Percentiles rank a stretch among this genome's conserved stretches.
phyloP scores from a whole-genome alignment of 2,797 vertebrate species.

The Dermochelys coriacea region DNA sequence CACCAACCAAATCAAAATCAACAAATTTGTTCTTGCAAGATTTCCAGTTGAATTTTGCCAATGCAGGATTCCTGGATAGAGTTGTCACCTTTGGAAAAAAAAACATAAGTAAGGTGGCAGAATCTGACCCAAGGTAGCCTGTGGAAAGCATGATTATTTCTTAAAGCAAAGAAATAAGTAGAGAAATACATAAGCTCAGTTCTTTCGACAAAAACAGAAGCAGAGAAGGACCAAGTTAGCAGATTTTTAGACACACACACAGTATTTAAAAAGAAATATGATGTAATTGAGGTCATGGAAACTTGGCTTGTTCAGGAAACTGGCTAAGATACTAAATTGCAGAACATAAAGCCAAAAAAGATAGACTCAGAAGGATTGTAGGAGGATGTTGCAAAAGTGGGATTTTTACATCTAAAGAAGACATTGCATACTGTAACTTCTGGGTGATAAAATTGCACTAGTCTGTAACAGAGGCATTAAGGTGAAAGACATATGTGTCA shows the following conservation, averaged over 20 bases:
- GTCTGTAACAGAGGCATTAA: not conserved
- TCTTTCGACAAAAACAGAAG: slow-evolving; percentile 46
- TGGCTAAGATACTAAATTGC: not conserved
- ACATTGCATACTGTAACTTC: not conserved
- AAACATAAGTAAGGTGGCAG: not conserved
- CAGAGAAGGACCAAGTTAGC: slow-evolving; percentile 54
- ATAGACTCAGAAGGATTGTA: not conserved
- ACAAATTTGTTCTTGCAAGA: not conserved
- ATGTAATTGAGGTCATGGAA: slow-evolving; percentile 22
- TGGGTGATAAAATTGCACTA: not conserved
- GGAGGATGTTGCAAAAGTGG: not conserved
- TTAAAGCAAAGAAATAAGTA: not conserved
- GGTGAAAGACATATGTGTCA: not conserved
- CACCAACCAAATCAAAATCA: not conserved
- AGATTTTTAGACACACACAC: slow-evolving; percentile 11
- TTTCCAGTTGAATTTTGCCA: not conserved
- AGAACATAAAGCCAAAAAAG: slow-evolving; percentile 11
- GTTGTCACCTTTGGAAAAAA: not conserved
- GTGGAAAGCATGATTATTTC: not conserved
- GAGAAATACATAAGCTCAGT: slow-evolving; percentile 24
- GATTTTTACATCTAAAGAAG: not conserved
- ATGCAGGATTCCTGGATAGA: not conserved
- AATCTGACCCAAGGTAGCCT: not conserved
- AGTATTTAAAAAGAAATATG: slow-evolving; percentile 35
- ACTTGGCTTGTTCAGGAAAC: slow-evolving; percentile 18